These are phyloP conservation scores for Gasterosteus nipponicus DNA, from an alignment of 2,113 vertebrate genomes.

Conservation along the genomic window DNA sequence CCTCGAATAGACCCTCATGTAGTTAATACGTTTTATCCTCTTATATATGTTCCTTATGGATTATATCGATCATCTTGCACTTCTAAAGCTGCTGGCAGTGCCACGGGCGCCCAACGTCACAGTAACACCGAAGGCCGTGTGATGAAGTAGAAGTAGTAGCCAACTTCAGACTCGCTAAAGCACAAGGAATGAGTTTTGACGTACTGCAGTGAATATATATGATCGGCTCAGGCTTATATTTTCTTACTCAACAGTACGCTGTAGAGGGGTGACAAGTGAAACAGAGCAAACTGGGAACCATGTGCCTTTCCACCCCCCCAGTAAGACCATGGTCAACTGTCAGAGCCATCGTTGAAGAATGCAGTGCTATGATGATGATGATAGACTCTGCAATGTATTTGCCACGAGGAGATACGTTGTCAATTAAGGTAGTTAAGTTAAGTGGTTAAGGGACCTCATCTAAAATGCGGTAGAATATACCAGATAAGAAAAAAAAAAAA, in stretches of 20 bases:
- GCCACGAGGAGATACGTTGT: no score
- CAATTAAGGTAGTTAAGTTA: no score
- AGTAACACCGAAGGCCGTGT: constrained; percentile 66
- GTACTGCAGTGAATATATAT: constrained; percentile 18
- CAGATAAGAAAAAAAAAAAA: not conserved
- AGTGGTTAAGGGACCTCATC: not conserved
- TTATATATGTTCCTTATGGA: constrained; percentile 74
- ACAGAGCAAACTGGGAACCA: constrained; percentile 44
- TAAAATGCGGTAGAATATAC: not conserved
- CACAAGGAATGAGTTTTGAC: constrained; percentile 40
- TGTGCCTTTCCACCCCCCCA: constrained; percentile 19
- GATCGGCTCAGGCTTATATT: constrained; percentile 34
- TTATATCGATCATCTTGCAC: constrained; percentile 71
- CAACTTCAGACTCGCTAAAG: constrained; percentile 12
- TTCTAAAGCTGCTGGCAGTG: constrained; percentile 61
- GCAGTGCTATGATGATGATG: constrained; percentile 31
- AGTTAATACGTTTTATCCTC: constrained; percentile 75
- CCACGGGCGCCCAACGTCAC: constrained; percentile 75
- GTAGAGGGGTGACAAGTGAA: constrained; percentile 35
- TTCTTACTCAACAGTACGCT: constrained; percentile 14
- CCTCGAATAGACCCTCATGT: constrained; percentile 65
- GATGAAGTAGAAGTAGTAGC: constrained; percentile 44
- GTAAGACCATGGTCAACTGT: constrained; percentile 32
- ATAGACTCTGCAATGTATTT: not conserved
- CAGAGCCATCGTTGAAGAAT: constrained; percentile 32